These are phyloP conservation scores for Augochlora pura DNA, from an alignment of 1,140 invertebrate genomes.

Conservation along the genomic window DNA sequence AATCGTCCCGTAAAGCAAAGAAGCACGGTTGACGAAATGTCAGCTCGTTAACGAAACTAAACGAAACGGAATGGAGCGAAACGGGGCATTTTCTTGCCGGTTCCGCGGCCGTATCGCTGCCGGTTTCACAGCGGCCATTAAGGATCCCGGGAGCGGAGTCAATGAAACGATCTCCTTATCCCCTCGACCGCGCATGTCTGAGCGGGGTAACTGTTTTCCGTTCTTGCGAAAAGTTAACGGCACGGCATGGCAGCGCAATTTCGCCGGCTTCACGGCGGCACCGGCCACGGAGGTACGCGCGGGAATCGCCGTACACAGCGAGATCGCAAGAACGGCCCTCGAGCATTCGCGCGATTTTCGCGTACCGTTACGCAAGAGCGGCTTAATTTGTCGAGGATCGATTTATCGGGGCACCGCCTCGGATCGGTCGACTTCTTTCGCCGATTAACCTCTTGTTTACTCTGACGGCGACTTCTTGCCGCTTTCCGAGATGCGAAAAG, in stretches of 20 bases:
- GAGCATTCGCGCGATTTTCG: conserved; percentile 56
- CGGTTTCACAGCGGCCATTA: conserved; percentile 47
- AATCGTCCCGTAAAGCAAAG: background rate
- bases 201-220: conserved; percentile 75
- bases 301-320: conserved; percentile 10
- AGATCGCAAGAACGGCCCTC: conserved; percentile 47
- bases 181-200: conserved; percentile 59
- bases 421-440: background rate
- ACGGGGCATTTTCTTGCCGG: conserved; percentile 27
- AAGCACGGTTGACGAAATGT: background rate
- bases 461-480: background rate
- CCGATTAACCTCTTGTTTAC: conserved; percentile 4
- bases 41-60: background rate
- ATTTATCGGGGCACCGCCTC: conserved; percentile 39
- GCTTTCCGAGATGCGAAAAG: too few relatives aligned
- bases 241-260: conserved; percentile 50
- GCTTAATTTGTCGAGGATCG: conserved; percentile 53
- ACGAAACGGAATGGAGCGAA: background rate
- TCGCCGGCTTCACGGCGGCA: conserved; percentile 37
- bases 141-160: conserved; percentile 44
- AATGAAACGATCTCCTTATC: conserved; percentile 64
- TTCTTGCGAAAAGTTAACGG: conserved; percentile 76
- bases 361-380: conserved; percentile 58
- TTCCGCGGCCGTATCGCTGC: background rate
- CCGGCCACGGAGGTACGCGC: background rate